Conservation (phyloP, 1,140 invertebrate species). For the Venustaconcha ellipsiformis region DNA sequence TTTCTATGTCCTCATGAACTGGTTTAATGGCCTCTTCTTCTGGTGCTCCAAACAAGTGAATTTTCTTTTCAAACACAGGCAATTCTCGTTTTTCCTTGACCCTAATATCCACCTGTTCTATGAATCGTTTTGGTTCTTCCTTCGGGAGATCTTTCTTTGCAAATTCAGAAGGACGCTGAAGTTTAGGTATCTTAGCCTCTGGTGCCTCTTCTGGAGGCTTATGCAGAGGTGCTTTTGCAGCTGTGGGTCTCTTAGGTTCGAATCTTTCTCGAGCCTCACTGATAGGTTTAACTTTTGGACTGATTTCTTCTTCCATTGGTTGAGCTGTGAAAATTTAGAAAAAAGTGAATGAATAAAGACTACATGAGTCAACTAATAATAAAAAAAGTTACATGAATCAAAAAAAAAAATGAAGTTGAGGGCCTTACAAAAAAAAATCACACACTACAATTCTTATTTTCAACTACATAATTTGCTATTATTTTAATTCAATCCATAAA, state of each 20-base stretch:
- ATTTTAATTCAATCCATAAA: no score
- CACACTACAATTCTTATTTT: no score
- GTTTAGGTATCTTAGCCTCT: slow-evolving; percentile 51
- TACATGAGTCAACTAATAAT: no score
- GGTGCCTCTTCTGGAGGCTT: slow-evolving; percentile 41
- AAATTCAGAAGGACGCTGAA: slow-evolving; percentile 48
- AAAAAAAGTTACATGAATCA: no score
- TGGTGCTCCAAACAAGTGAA: slow-evolving; percentile 47
- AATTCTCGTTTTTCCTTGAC: slow-evolving; percentile 41
- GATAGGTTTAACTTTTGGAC: slow-evolving; percentile 43
- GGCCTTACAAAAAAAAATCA: no score
- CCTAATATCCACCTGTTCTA: slow-evolving; percentile 52
- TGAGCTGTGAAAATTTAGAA: no score
- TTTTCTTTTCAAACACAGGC: slow-evolving; percentile 53
- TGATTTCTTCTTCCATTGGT: no score
- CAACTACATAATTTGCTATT: no score
- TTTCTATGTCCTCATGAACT: slow-evolving; percentile 7
- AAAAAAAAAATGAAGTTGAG: no score
- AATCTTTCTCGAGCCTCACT: slow-evolving; percentile 43
- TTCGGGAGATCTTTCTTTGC: slow-evolving; percentile 22
- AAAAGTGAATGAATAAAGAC: no score
- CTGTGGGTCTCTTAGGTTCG: slow-evolving; percentile 41
- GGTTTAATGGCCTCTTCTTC: slow-evolving; percentile 24
- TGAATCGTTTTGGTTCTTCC: slow-evolving; percentile 41
- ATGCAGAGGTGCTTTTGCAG: slow-evolving; percentile 28